Evolutionary conservation across 1,140 invertebrate genomes (phyloP), one percentile per base, ranked within the genome.

Genomic region (Aradophagus sp.): DNA sequence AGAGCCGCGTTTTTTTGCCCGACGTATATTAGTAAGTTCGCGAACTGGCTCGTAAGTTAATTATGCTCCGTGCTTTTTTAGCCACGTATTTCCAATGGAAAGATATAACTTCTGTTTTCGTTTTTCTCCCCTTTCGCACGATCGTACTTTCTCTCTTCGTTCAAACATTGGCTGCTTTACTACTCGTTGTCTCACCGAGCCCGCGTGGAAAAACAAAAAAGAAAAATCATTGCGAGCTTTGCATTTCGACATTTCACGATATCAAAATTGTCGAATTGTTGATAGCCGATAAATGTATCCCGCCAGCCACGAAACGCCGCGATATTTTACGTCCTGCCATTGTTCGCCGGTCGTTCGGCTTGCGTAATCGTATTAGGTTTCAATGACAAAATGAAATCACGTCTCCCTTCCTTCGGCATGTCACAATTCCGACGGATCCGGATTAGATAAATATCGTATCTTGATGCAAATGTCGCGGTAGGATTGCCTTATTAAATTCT

Each of bases 1-100:
- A 59, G 39, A 68, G 53, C 32, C 20, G 42, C n/a, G 17, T 14
- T 66, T 66, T n/a, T 68, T 59, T 68, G 32, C 50, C n/a, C 26
- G 12, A 31, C 10, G 65, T 53, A 42, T 61, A 68, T 68, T 61
- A 61, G 55, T 68, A 55, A 61, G 55, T 55, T 53, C 39, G 39
- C 53, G 39, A 27, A 34, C 47, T 59, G 44, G 45, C 17, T 27
- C 47, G 55, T 39, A 59, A 23, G 52, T 44, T 67, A 67, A 67
- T 58, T 58, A 67, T 67, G 38, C 53, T 38, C 29, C 0, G 14
- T 44, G 38, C 41, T 58, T 67, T 67, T 67, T 67, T 56, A 48
- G 44, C 29, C 15, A 12, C 23, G 31, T 50, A 66, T 38, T 56
- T 66, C 17, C 32, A 11, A 42, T 32, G 31, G 32, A 56, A 65